A percentile compares a stretch with the other conserved stretches of the same genome.
These are phyloP conservation scores for Ferdinandea cuprea DNA, from an alignment of 2,888 invertebrate species.

Conservation along the genomic window DNA sequence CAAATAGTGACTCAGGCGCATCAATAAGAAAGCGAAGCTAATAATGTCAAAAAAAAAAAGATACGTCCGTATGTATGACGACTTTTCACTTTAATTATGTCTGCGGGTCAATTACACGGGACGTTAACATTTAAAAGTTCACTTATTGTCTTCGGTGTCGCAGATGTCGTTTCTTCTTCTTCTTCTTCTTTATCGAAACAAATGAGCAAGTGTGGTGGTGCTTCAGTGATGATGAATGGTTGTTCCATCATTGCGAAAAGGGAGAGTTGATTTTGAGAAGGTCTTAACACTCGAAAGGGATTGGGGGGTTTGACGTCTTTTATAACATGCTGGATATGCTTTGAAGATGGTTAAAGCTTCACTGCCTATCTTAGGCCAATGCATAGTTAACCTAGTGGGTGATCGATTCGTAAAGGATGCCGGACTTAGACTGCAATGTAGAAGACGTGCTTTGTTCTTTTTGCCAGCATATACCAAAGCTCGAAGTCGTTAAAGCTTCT, in stretches of 20 bases:
- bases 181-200: conserved; percentile 10
- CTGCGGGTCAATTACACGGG: conserved; percentile 48
- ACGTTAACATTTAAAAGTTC: conserved; percentile 2
- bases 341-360: too few relatives aligned
- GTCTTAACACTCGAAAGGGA: not conserved
- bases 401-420: too few relatives aligned
- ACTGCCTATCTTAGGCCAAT: too few relatives aligned
- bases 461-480: too few relatives aligned
- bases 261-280: conserved; percentile 31
- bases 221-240: not conserved
- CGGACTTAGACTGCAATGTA: too few relatives aligned
- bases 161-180: too few relatives aligned
- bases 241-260: not conserved
- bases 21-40: conserved; percentile 64
- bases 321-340: too few relatives aligned
- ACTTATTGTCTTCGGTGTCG: not conserved
- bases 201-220: too few relatives aligned
- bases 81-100: conserved; percentile 43
- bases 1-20: conserved; percentile 48
- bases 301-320: not conserved
- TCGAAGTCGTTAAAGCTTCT: too few relatives aligned
- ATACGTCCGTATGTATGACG: conserved; percentile 35
- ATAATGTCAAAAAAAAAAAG: conserved; percentile 60
- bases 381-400: too few relatives aligned
- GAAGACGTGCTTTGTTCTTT: too few relatives aligned